Evolutionary conservation across 1,140 invertebrate species (phyloP).

Genomic region (Drosophila arawakana): DNA sequence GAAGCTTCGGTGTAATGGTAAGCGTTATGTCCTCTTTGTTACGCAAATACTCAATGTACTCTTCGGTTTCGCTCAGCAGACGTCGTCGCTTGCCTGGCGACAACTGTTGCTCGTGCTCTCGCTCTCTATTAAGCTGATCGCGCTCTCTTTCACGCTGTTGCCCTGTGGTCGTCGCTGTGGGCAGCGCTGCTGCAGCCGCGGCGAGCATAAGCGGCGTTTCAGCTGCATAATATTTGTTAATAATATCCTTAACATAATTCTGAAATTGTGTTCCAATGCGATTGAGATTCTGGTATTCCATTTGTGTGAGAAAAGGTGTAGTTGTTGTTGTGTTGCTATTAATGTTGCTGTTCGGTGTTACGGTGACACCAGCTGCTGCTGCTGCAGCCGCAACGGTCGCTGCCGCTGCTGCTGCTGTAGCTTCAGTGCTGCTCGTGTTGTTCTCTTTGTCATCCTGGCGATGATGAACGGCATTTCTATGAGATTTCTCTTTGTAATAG

Average conservation of each 20-base stretch:
- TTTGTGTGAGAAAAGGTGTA: constrained; percentile 76
- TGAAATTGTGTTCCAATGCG: constrained; percentile 81
- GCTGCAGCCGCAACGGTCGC: constrained; percentile 29
- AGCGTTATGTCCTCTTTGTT: constrained; percentile 83
- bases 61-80: constrained; percentile 77
- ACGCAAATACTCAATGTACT: constrained; percentile 82
- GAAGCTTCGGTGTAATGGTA: constrained; percentile 75
- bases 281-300: constrained; percentile 84
- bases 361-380: constrained; percentile 23
- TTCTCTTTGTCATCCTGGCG: constrained; percentile 73
- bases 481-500: constrained; percentile 72
- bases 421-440: constrained; percentile 50
- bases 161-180: constrained; percentile 71
- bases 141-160: constrained; percentile 51
- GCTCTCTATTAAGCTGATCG: constrained; percentile 40
- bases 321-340: constrained; percentile 38
- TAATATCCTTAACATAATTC: constrained; percentile 84
- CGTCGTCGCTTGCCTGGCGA: constrained; percentile 69
- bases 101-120: constrained; percentile 41
- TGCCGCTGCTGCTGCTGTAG: constrained; percentile 28
- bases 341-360: constrained; percentile 37
- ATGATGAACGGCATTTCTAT: constrained; percentile 73
- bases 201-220: constrained; percentile 75
- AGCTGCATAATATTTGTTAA: constrained; percentile 82
- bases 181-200: constrained; percentile 68